Evolutionary conservation across 2,113 vertebrate species (phyloP).

Genomic region (Neofelis nebulosa): DNA sequence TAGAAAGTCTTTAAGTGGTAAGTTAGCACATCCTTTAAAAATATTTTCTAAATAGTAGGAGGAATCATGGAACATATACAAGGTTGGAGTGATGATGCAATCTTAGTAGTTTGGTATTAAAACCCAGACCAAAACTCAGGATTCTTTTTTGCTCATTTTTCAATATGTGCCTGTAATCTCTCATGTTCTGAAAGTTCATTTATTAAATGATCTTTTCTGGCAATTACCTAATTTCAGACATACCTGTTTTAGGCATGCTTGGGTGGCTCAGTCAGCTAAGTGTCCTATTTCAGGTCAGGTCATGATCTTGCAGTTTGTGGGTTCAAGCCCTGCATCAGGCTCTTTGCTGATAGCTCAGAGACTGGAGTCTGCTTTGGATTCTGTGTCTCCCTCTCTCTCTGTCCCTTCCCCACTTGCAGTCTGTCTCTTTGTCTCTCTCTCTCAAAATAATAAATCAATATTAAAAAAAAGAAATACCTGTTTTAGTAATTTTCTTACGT

Average conservation of each 20-base stretch:
- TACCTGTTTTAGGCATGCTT: not conserved
- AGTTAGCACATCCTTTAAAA: not conserved
- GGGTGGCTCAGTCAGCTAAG: no score
- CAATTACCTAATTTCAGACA: not conserved
- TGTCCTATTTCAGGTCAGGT: no score
- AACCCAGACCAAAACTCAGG: not conserved
- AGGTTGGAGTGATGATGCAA: not conserved
- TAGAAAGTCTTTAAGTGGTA: not conserved
- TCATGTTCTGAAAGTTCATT: not conserved
- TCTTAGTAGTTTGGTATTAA: not conserved
- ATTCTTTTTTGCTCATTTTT: not conserved
- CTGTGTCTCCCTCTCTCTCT: no score
- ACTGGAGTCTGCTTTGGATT: no score
- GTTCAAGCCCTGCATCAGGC: no score
- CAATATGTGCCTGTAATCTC: not conserved
- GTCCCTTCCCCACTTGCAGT: no score
- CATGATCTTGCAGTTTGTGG: no score
- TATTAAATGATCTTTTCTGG: not conserved
- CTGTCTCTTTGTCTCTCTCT: no score
- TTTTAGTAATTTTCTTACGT: not conserved
- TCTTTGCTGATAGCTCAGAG: no score
- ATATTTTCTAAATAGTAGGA: not conserved
- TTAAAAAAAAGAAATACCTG: no score
- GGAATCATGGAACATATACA: not conserved
- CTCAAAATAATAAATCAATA: no score